Conservation (phyloP, 2,888 invertebrate genomes). For the Disparrhopalites patrizii region DNA sequence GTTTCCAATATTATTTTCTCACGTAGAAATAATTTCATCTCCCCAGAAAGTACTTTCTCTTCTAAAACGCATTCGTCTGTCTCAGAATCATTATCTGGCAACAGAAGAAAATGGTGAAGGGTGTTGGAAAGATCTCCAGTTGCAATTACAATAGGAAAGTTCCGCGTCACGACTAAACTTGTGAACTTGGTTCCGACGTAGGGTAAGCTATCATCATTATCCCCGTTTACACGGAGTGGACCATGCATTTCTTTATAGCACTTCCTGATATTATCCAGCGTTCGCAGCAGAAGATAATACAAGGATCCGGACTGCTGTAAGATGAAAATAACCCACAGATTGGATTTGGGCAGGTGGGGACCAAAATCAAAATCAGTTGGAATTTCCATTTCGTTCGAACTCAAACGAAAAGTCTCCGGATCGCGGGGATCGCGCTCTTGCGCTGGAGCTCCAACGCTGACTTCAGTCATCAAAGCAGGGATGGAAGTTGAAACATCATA, state of each 20-base stretch:
- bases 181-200: constrained; percentile 12
- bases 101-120: constrained; percentile 32
- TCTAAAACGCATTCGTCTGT: constrained; percentile 33
- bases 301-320: constrained; percentile 34
- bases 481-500: constrained; percentile 4
- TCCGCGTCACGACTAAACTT: constrained; percentile 29
- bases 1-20: constrained; percentile 36
- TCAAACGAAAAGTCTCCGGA: constrained; percentile 2
- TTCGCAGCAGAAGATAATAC: constrained; percentile 33
- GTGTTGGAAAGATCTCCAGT: constrained; percentile 33
- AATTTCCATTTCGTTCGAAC: constrained; percentile 32
- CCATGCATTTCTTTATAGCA: constrained; percentile 29
- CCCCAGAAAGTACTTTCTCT: constrained; percentile 34
- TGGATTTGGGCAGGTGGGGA: constrained; percentile 34
- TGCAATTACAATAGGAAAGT: constrained; percentile 34
- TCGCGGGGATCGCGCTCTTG: neutral
- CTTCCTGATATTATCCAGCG: constrained; percentile 2
- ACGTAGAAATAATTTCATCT: constrained; percentile 27
- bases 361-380: constrained; percentile 40
- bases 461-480: neutral
- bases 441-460: neutral
- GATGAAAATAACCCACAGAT: constrained; percentile 33
- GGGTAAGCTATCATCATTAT: constrained; percentile 11
- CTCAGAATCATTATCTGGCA: constrained; percentile 35
- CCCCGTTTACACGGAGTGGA: constrained; percentile 15